phyloP scores from a whole-genome alignment of 35 echinoderm and acorn worm species.

The Patiria miniata region DNA sequence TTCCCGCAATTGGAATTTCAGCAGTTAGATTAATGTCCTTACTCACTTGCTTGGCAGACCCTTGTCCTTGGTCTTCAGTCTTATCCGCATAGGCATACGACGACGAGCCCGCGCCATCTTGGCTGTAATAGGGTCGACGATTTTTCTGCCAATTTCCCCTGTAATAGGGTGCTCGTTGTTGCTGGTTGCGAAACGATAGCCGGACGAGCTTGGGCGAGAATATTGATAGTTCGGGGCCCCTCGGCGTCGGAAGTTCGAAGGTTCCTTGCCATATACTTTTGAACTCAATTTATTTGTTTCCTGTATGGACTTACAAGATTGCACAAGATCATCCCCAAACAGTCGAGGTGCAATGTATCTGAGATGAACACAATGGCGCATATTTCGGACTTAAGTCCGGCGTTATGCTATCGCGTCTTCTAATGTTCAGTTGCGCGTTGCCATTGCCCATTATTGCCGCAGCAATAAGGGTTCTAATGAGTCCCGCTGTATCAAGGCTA shows the following conservation, averaged over 20 bases:
- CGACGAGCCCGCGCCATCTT: too few species aligned
- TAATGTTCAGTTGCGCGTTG: neutral
- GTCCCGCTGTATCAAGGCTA: neutral
- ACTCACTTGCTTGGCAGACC: too few species aligned
- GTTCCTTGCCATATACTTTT: too few species aligned
- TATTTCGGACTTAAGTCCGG: neutral
- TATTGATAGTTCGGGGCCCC: neutral
- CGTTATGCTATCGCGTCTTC: neutral
- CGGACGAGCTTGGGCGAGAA: neutral
- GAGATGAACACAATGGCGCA: neutral
- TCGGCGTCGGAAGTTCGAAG: neutral
- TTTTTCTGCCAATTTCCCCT: neutral
- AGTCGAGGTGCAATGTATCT: neutral
- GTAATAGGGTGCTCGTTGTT: neutral
- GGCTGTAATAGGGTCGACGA: too few species aligned
- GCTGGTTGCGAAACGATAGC: neutral
- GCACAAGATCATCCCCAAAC: neutral
- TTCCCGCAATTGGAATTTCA: neutral
- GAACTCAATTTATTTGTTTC: neutral
- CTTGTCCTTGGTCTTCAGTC: neutral
- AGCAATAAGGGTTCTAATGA: neutral
- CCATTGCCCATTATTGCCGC: neutral
- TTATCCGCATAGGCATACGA: too few species aligned
- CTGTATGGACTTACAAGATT: neutral
- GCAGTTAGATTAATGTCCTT: too few species aligned